Evolutionary conservation across 2,888 invertebrate genomes (phyloP).

Genomic region (Eustalomyia histrio): DNA sequence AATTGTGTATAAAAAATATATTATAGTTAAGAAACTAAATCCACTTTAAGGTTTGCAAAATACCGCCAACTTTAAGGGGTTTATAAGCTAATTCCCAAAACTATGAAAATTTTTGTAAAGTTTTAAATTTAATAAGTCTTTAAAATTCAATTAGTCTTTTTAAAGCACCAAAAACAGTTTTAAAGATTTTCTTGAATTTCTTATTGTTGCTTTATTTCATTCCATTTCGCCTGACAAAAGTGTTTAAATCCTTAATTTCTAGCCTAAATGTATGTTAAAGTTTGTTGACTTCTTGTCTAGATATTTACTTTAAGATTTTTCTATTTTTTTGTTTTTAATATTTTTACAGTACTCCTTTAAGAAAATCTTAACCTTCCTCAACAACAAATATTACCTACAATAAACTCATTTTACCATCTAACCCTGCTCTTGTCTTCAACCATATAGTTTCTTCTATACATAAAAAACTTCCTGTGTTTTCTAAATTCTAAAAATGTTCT

Average conservation of each 20-base stretch:
- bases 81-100: no score
- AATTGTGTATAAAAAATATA: no score
- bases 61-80: no score
- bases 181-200: no score
- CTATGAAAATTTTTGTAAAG: no score
- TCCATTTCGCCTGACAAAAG: neutral
- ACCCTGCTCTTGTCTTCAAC: slow-evolving; percentile 14
- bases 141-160: no score
- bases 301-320: slow-evolving; percentile 42
- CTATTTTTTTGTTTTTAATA: slow-evolving; percentile 28
- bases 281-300: slow-evolving; percentile 51
- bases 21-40: no score
- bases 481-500: slow-evolving; percentile 58
- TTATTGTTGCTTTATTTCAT: no score
- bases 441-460: slow-evolving; percentile 17
- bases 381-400: slow-evolving; percentile 29
- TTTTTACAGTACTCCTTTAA: slow-evolving; percentile 1
- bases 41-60: no score
- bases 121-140: no score
- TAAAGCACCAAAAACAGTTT: no score
- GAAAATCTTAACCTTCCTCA: slow-evolving; percentile 61
- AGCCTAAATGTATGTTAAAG: slow-evolving; percentile 57
- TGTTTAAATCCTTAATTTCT: neutral
- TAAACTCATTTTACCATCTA: slow-evolving; percentile 16
- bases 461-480: slow-evolving; percentile 45